Evolutionary conservation across 2,797 vertebrate species (phyloP).

Genomic region (Eptatretus atami): DNA sequence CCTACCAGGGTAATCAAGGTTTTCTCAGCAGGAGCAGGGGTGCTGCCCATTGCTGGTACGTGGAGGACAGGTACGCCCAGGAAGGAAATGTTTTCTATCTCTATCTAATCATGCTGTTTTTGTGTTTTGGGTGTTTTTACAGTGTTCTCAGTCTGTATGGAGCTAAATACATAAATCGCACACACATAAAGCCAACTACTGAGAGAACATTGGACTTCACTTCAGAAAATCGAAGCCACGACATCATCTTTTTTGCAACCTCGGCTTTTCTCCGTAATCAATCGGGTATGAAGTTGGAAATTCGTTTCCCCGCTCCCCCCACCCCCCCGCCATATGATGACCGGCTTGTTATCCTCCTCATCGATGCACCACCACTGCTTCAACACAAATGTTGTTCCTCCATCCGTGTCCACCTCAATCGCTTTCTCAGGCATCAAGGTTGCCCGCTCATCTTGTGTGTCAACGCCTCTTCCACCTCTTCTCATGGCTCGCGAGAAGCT

Average conservation of each 20-base stretch:
- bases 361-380: background rate
- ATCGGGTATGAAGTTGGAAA: no score
- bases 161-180: no score
- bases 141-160: no score
- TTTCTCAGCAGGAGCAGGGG: conserved; percentile 39
- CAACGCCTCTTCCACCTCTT: background rate
- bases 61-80: conserved; percentile 50
- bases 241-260: no score
- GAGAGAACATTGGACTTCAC: no score
- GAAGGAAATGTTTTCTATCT: background rate
- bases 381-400: conserved; percentile 4
- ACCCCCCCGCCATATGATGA: conserved; percentile 7
- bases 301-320: conserved; percentile 14
- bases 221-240: no score
- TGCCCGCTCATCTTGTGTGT: no score
- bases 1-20: conserved; percentile 25
- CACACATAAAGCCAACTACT: no score
- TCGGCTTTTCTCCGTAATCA: no score
- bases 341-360: background rate
- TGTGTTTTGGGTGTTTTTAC: no score
- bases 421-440: conserved; percentile 37
- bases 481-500: background rate
- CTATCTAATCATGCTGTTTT: no score
- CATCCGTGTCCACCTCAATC: conserved; percentile 25
- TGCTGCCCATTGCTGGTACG: conserved; percentile 74